Percentiles rank a stretch among this genome's conserved stretches.
These are phyloP conservation scores for Poicephalus meyeri DNA, from an alignment of 2,113 vertebrate genomes.

Conservation along the genomic window DNA sequence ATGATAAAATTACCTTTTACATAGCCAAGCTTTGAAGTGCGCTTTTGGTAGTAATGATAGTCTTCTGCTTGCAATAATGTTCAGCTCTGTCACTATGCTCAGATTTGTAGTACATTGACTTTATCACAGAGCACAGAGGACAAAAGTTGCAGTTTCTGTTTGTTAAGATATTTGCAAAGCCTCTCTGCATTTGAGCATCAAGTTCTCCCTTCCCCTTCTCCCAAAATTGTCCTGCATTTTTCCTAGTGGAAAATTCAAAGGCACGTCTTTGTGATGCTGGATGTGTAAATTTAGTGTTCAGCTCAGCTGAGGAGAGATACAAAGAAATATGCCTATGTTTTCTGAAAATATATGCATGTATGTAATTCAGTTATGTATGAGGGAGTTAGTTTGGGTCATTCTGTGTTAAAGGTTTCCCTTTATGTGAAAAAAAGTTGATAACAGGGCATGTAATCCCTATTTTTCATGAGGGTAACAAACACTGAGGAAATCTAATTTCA, in stretches of 20 bases:
- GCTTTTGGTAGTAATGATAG: background rate
- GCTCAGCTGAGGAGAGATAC: background rate
- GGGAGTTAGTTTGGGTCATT: background rate
- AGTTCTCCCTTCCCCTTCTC: background rate
- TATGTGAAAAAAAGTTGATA: background rate
- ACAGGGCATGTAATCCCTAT: conserved; percentile 2
- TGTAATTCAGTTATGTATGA: background rate
- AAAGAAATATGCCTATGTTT: background rate
- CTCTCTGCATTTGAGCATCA: background rate
- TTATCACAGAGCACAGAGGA: background rate
- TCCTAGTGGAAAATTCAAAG: background rate
- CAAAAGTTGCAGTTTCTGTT: background rate
- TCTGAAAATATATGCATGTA: background rate
- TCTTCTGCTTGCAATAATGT: background rate
- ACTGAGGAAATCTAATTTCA: conserved; percentile 12
- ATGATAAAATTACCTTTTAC: background rate
- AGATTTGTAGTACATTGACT: background rate
- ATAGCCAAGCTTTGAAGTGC: background rate
- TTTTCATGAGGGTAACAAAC: background rate
- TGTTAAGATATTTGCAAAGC: background rate
- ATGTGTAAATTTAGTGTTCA: conserved; percentile 2
- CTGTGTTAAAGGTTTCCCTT: conserved; percentile 8
- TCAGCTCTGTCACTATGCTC: background rate
- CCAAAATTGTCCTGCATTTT: conserved; percentile 29
- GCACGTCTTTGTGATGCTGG: conserved; percentile 15